Evolutionary conservation across 2,797 vertebrate species (phyloP).

Genomic region (Telmatherina bonti): DNA sequence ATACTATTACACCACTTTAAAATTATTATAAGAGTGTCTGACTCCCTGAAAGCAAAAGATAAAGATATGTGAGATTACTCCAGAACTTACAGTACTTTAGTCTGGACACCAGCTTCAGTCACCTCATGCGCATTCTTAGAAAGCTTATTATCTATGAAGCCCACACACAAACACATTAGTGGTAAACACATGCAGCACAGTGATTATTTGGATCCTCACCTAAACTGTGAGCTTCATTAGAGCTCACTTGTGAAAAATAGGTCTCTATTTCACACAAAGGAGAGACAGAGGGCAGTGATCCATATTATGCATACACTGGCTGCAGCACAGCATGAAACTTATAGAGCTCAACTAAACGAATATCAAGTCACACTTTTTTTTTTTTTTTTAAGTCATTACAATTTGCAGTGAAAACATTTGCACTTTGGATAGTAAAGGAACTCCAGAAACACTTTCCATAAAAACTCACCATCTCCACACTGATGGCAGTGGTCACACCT

Average conservation of each 20-base stretch:
- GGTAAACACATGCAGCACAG: slow-evolving; percentile 22
- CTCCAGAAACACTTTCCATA: not conserved
- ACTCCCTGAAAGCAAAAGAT: not conserved
- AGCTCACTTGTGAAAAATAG: slow-evolving; percentile 68
- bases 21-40: not conserved
- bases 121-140: slow-evolving; percentile 31
- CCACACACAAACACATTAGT: slow-evolving; percentile 5
- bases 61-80: not conserved
- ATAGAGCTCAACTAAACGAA: not conserved
- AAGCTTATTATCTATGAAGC: slow-evolving; percentile 18
- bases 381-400: too few relatives aligned
- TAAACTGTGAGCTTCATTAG: slow-evolving; percentile 74
- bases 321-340: not conserved
- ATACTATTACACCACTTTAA: not conserved
- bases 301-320: slow-evolving; percentile 1
- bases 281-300: slow-evolving; percentile 37
- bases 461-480: slow-evolving; percentile 89
- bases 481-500: slow-evolving; percentile 85
- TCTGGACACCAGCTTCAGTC: not conserved
- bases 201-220: slow-evolving; percentile 37
- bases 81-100: not conserved
- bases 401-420: not conserved
- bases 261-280: slow-evolving; percentile 69
- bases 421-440: not conserved
- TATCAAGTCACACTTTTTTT: not conserved